A percentile compares a stretch with the other conserved stretches of the same genome.
Conservation (phyloP, 2,113 vertebrate genomes). For the Vulpes vulpes region DNA sequence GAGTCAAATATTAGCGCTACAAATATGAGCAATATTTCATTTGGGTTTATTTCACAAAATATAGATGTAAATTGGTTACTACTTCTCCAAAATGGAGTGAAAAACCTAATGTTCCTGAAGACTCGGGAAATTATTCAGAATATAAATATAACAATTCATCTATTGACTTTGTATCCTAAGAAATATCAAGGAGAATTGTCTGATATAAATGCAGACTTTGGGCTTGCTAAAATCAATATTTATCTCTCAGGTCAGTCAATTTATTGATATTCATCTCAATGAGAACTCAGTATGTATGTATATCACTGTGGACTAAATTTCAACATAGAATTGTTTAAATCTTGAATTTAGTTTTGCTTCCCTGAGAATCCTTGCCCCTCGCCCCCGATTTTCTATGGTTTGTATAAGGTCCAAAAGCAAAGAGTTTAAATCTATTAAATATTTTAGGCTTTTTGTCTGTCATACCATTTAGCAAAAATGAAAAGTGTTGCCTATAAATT, state of each 20-base stretch:
- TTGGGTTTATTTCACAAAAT: slow-evolving; percentile 17
- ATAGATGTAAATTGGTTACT: slow-evolving; percentile 5
- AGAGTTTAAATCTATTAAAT: neutral
- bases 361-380: neutral
- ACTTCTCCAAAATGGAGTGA: slow-evolving; percentile 29
- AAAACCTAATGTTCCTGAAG: slow-evolving; percentile 54
- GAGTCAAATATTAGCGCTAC: neutral
- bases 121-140: slow-evolving; percentile 72
- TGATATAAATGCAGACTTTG: slow-evolving; percentile 67
- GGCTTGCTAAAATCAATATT: slow-evolving; percentile 75
- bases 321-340: slow-evolving; percentile 42
- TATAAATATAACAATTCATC: slow-evolving; percentile 77
- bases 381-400: neutral
- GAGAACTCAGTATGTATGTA: slow-evolving; percentile 67
- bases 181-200: slow-evolving; percentile 79
- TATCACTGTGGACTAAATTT: slow-evolving; percentile 63
- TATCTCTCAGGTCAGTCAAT: slow-evolving; percentile 78
- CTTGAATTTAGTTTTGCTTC: slow-evolving; percentile 47
- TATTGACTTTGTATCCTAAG: slow-evolving; percentile 76
- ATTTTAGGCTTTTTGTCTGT: slow-evolving; percentile 39
- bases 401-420: neutral
- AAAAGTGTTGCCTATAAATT: slow-evolving; percentile 45
- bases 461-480: neutral
- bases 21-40: neutral
- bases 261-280: slow-evolving; percentile 76